phyloP scores from a whole-genome alignment of 2,888 invertebrate species.

The Athrips mouffetella region DNA sequence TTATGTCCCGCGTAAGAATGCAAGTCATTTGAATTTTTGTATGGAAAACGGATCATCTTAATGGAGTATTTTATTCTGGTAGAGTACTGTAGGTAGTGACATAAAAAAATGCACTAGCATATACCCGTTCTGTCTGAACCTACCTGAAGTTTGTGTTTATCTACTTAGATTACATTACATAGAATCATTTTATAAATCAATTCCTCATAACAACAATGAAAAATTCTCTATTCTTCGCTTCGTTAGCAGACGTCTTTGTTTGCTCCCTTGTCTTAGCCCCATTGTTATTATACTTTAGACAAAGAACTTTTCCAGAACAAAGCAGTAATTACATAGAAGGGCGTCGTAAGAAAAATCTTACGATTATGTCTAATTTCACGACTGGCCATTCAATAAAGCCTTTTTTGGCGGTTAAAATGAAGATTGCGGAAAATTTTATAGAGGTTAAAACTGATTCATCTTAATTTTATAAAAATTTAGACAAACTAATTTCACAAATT shows the following conservation, averaged over 20 bases:
- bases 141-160: too few relatives aligned
- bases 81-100: too few relatives aligned
- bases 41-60: too few relatives aligned
- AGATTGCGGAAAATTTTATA: slow-evolving; percentile 11
- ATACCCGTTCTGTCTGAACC: too few relatives aligned
- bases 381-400: slow-evolving; percentile 16
- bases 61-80: too few relatives aligned
- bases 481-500: too few relatives aligned
- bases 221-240: slow-evolving; percentile 41
- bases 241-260: slow-evolving; percentile 70
- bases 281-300: slow-evolving; percentile 51
- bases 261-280: slow-evolving; percentile 54
- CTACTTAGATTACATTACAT: too few relatives aligned
- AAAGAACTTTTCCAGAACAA: slow-evolving; percentile 44
- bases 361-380: slow-evolving; percentile 51
- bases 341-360: slow-evolving; percentile 46
- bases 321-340: slow-evolving; percentile 65
- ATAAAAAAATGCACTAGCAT: too few relatives aligned
- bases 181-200: too few relatives aligned
- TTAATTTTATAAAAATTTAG: neutral
- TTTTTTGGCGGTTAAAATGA: slow-evolving; percentile 12
- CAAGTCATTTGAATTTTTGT: too few relatives aligned
- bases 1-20: too few relatives aligned
- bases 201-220: slow-evolving; percentile 24
- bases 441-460: slow-evolving; percentile 24